These are phyloP conservation scores for Abramis brama DNA, from an alignment of 2,113 vertebrate genomes.

Conservation along the genomic window DNA sequence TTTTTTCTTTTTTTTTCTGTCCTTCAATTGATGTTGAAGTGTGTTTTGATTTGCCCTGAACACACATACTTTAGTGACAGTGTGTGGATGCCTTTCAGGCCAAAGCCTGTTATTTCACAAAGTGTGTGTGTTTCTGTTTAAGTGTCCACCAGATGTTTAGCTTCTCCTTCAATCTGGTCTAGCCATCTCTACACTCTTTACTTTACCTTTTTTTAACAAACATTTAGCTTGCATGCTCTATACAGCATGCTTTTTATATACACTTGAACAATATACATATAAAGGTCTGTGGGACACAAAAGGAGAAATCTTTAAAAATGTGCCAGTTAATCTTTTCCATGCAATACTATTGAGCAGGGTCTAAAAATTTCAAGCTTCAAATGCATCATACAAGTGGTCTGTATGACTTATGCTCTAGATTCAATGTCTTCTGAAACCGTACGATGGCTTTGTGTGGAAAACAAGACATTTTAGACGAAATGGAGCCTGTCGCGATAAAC, in stretches of 20 bases:
- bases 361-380: background rate
- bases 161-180: conserved; percentile 79
- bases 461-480: background rate
- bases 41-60: conserved; percentile 36
- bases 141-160: conserved; percentile 68
- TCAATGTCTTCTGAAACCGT: background rate
- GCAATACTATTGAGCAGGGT: background rate
- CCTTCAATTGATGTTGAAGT: background rate
- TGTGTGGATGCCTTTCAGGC: conserved; percentile 18
- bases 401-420: too few species aligned
- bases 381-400: too few species aligned
- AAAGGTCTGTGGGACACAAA: background rate
- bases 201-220: conserved; percentile 8
- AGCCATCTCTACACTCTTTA: conserved; percentile 77
- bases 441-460: background rate
- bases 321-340: background rate
- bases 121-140: conserved; percentile 48
- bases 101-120: conserved; percentile 35
- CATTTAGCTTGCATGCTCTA: background rate
- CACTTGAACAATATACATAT: background rate
- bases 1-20: background rate
- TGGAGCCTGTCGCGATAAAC: too few species aligned
- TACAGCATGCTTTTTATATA: background rate
- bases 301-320: background rate
- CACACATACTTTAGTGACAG: conserved; percentile 37